A percentile compares a stretch with the other conserved stretches of the same genome.
Evolutionary conservation across 2,113 vertebrate species (phyloP).

Genomic region (Eulemur rufifrons): DNA sequence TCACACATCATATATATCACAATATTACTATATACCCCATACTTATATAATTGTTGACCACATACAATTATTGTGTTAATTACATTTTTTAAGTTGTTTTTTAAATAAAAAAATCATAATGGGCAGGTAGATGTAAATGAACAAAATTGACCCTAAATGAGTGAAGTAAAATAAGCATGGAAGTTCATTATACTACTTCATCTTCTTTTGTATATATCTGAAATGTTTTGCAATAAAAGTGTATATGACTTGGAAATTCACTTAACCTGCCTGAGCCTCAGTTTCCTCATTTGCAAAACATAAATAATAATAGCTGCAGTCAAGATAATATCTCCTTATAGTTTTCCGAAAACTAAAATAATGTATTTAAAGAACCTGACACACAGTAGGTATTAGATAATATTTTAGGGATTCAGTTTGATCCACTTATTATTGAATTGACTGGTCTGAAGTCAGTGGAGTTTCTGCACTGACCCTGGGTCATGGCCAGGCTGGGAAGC

Average conservation of each 20-base stretch:
- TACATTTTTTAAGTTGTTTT: background rate
- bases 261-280: background rate
- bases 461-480: background rate
- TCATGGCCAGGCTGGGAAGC: background rate
- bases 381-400: background rate
- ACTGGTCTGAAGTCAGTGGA: background rate
- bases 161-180: background rate
- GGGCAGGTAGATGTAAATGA: accelerated
- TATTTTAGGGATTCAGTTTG: background rate
- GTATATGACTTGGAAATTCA: background rate
- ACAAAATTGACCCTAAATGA: background rate
- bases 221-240: background rate
- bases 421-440: background rate
- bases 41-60: background rate
- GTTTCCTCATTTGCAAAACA: background rate
- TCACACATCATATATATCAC: background rate
- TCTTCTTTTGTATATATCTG: background rate
- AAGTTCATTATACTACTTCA: background rate
- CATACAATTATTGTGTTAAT: background rate
- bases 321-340: background rate
- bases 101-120: background rate
- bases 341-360: background rate
- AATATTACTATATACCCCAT: background rate
- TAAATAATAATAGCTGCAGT: background rate
- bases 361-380: background rate